Base-by-base conservation (phyloP, 2,113 vertebrate genomes). In the Nannobrachium achirus region DNA sequence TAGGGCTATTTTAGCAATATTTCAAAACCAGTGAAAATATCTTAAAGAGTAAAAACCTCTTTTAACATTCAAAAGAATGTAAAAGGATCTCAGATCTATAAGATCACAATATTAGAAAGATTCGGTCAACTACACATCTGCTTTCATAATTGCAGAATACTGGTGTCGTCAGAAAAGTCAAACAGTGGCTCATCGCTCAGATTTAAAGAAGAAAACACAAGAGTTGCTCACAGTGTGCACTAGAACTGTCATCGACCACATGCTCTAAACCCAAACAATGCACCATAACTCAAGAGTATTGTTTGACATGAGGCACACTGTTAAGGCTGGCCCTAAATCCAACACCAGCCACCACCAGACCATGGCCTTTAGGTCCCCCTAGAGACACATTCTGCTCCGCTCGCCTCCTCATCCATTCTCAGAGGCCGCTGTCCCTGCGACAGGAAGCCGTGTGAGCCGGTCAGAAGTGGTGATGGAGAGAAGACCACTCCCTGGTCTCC, bases 221-320 rank as follows among this genome's bases (percentile, higher is more conserved):
- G 10, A 65, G 20, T n/a, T 19, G 52, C 79, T 66, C 50, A 63
- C 56, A 46, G 9, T 86, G 62, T 69, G 51, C 57, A 42, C 59
- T 71, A 56, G 63, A 75, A 62, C 60, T 82, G 41, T 61, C 56
- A 49, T 65, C 10, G 41, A 74, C 80, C 80, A 62, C 75, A 76
- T 25, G 53, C 3, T 48, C 46, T 45, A 71, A 86, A 78, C 82
- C 73, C 78, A 86, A 78, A 84, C 84, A 78, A 72, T 81, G 68
- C 20, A 48, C 71, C 78, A 58, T 63, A 85, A 75, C 56, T 87
- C 63, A 75, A 48, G 71, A 80, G 63, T 81, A 84, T 85, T 82
- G 80, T 84, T 78, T 85, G 40, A 83, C 80, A 80, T 1, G 18
- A 80, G 86, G 65, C 86, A 80, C 74, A 66, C 77, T 89, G 61